phyloP scores from a whole-genome alignment of 2,797 vertebrate genomes.

The Ambastaia sidthimunki region DNA sequence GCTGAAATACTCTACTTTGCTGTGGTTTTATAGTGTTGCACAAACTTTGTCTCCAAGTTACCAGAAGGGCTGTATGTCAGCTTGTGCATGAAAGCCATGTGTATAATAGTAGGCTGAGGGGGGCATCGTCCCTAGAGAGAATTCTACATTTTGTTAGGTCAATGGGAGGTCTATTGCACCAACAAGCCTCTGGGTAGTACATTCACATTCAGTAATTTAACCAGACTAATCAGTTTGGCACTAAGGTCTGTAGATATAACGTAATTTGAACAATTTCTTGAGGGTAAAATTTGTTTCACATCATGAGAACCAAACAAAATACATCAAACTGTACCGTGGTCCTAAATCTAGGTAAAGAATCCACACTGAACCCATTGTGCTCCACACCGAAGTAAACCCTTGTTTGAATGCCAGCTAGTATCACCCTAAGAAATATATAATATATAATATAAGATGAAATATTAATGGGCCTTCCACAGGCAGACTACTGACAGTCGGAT shows the following conservation, averaged over 20 bases:
- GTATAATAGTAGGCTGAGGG: background rate
- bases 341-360: too few relatives aligned
- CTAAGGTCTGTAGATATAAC: background rate
- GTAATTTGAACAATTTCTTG: slow-evolving; percentile 6
- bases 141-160: slow-evolving; percentile 11
- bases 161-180: slow-evolving; percentile 20
- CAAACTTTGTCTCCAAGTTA: slow-evolving; percentile 4
- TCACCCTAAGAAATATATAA: too few relatives aligned
- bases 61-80: slow-evolving; percentile 21
- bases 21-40: background rate
- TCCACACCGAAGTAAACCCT: too few relatives aligned
- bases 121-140: background rate
- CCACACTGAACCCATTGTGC: too few relatives aligned
- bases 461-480: too few relatives aligned
- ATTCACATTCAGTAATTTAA: background rate
- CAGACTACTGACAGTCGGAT: background rate
- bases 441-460: too few relatives aligned
- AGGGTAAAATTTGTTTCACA: too few relatives aligned
- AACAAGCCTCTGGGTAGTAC: slow-evolving; percentile 2
- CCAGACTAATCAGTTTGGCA: slow-evolving; percentile 10
- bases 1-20: background rate
- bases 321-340: too few relatives aligned
- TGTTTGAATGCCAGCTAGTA: too few relatives aligned
- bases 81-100: slow-evolving; percentile 10
- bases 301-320: too few relatives aligned